Conservation (phyloP, 1,140 invertebrate species). For the Bombus polaris region DNA sequence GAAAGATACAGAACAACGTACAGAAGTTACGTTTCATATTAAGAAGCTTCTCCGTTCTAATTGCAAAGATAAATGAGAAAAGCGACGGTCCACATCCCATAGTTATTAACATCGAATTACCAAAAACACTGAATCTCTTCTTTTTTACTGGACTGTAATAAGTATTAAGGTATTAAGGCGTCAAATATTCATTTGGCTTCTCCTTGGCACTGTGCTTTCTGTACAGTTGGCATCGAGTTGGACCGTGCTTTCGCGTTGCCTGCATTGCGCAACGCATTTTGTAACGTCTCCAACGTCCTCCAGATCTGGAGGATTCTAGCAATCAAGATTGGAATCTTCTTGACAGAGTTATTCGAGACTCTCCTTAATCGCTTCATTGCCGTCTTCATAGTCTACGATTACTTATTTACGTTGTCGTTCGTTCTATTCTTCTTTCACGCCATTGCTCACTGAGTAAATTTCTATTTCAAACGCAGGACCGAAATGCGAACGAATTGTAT, state of each 20-base stretch:
- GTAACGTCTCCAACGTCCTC: constrained; percentile 32
- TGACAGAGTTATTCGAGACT: not conserved
- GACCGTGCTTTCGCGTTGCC: not conserved
- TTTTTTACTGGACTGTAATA: not conserved
- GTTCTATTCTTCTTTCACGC: not conserved
- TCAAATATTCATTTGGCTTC: not conserved
- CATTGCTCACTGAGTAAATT: too few relatives aligned
- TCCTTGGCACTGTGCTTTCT: constrained; percentile 15
- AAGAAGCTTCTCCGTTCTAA: too few relatives aligned
- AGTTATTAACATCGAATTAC: too few relatives aligned
- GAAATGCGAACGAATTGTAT: too few relatives aligned
- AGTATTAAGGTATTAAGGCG: not conserved
- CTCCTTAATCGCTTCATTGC: not conserved
- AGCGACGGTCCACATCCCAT: too few relatives aligned
- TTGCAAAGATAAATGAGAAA: too few relatives aligned
- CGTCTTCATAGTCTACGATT: not conserved
- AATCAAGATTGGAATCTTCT: not conserved
- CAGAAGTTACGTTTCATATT: too few relatives aligned
- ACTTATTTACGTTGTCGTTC: not conserved
- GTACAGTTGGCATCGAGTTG: constrained; percentile 17
- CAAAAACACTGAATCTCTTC: not conserved
- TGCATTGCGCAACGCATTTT: constrained; percentile 42
- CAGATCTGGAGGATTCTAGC: not conserved
- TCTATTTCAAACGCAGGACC: too few relatives aligned
- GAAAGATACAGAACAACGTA: too few relatives aligned